A percentile compares a stretch with the other conserved stretches of the same genome.
These are phyloP conservation scores for Mystacornis crossleyi DNA, from an alignment of 2,113 vertebrate species.

Conservation along the genomic window DNA sequence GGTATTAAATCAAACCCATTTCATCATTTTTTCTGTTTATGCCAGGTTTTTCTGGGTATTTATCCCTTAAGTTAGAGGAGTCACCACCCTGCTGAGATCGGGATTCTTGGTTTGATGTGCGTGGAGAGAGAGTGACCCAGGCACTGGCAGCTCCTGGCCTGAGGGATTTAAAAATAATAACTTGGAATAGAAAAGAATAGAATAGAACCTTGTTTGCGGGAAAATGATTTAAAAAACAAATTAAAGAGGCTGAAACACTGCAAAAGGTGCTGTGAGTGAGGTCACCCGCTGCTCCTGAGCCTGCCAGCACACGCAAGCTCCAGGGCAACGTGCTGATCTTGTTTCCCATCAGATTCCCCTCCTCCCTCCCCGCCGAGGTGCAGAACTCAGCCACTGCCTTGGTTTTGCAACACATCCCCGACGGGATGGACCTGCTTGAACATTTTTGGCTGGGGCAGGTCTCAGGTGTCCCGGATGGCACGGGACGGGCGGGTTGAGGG, in stretches of 20 bases:
- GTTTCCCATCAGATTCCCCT: background rate
- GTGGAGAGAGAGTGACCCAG: background rate
- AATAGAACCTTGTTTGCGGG: background rate
- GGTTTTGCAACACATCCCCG: constrained; percentile 43
- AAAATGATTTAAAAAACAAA: background rate
- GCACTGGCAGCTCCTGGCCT: background rate
- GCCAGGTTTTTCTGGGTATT: background rate
- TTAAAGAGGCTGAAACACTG: background rate
- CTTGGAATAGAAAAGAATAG: background rate
- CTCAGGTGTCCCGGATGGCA: background rate
- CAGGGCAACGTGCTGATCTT: background rate
- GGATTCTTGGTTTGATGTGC: background rate
- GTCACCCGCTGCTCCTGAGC: background rate
- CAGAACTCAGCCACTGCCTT: background rate
- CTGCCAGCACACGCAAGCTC: background rate
- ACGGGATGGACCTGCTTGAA: constrained; percentile 13
- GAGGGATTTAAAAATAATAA: background rate
- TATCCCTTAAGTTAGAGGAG: background rate
- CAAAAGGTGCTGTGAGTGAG: background rate
- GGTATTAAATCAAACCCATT: background rate
- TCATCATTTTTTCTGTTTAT: background rate
- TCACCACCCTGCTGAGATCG: background rate
- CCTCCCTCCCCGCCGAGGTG: background rate
- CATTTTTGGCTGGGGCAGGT: constrained; percentile 19
- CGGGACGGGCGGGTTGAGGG: background rate